These are phyloP conservation scores for Aporophyla lueneburgensis DNA, from an alignment of 2,888 invertebrate species.

Conservation along the genomic window DNA sequence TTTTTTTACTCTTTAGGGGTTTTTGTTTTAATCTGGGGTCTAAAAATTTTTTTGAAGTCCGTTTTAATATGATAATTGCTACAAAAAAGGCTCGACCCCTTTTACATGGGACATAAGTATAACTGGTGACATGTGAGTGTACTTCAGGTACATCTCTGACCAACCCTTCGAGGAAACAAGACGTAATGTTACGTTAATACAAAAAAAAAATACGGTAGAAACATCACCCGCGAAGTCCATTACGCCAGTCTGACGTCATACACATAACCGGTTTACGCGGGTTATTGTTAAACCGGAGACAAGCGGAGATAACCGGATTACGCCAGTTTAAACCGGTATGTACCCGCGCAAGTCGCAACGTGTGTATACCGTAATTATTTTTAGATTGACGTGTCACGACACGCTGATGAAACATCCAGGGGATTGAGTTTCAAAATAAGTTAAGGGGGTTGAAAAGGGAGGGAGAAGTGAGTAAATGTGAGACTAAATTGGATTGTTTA, in stretches of 20 bases:
- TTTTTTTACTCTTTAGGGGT: no score
- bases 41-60: no score
- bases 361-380: constrained; percentile 45
- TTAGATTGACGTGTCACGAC: constrained; percentile 24
- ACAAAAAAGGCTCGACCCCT: no score
- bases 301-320: constrained; percentile 57
- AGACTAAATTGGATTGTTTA: constrained; percentile 25
- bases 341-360: constrained; percentile 33
- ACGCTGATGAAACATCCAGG: constrained; percentile 12
- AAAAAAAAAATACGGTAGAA: no score
- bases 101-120: no score
- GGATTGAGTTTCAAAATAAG: constrained; percentile 19
- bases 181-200: no score
- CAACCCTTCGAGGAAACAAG: no score
- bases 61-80: no score
- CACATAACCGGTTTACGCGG: constrained; percentile 47
- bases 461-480: neutral
- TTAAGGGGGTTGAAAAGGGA: constrained; percentile 1
- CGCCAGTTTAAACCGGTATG: constrained; percentile 18
- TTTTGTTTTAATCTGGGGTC: no score
- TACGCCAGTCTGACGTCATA: constrained; percentile 15
- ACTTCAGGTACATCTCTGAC: no score
- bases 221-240: neutral
- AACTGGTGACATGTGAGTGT: no score
- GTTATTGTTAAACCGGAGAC: constrained; percentile 49